Conservation (phyloP, 2,113 vertebrate species). For the Neolamprologus brichardi region DNA sequence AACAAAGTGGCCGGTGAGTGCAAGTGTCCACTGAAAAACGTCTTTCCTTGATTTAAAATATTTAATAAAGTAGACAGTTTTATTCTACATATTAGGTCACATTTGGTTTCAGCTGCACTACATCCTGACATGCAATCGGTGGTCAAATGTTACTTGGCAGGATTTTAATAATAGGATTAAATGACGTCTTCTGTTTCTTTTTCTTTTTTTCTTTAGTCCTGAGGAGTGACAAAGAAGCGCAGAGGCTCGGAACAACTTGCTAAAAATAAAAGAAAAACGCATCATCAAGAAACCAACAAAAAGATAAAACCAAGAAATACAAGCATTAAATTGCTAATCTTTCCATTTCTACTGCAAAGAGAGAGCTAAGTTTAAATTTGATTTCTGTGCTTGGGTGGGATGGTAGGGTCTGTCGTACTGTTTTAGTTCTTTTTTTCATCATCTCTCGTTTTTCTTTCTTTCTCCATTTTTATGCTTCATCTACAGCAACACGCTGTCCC, state of each 20-base stretch:
- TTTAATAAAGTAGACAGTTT: not conserved
- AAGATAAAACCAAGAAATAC: slow-evolving; percentile 43
- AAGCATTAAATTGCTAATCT: slow-evolving; percentile 65
- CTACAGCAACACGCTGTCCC: not conserved
- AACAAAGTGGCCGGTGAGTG: not conserved
- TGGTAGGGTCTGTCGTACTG: not conserved
- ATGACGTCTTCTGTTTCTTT: not conserved
- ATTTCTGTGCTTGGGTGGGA: slow-evolving; percentile 30
- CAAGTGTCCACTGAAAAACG: not conserved
- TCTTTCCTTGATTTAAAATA: not conserved
- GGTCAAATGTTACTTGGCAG: not conserved
- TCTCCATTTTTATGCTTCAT: not conserved
- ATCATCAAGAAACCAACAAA: slow-evolving; percentile 57
- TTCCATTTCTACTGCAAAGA: slow-evolving; percentile 60
- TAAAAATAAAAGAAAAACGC: slow-evolving; percentile 51
- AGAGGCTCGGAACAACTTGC: slow-evolving; percentile 37
- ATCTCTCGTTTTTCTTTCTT: not conserved
- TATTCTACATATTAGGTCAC: not conserved
- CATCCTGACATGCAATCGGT: not conserved
- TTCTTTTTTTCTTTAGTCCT: slow-evolving; percentile 8
- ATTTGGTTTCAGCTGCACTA: not conserved
- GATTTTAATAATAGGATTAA: not conserved
- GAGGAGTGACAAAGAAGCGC: slow-evolving; percentile 24
- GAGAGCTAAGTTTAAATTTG: slow-evolving; percentile 42
- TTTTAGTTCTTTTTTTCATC: slow-evolving; percentile 28